Percentiles rank a stretch among this genome's conserved stretches.
phyloP scores from a whole-genome alignment of 2,888 invertebrate species.

The Pecten maximus region DNA sequence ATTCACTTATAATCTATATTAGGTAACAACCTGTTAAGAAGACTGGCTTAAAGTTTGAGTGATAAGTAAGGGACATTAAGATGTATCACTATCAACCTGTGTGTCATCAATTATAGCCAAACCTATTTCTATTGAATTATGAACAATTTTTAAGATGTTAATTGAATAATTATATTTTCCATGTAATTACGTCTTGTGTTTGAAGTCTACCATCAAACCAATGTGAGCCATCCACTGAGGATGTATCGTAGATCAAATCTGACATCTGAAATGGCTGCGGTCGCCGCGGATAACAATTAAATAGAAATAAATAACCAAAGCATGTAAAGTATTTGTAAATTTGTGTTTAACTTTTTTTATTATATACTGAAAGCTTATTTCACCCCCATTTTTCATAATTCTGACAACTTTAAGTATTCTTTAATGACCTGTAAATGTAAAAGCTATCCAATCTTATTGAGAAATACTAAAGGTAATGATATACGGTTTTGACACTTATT shows the following conservation, averaged over 20 bases:
- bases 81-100: not conserved
- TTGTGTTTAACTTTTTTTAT: not conserved
- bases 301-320: not conserved
- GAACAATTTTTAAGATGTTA: not conserved
- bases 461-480: no score
- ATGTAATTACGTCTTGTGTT: not conserved
- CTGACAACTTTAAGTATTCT: not conserved
- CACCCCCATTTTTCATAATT: not conserved
- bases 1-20: not conserved
- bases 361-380: not conserved
- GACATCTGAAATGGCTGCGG: not conserved
- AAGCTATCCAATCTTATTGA: no score
- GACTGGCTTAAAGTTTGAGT: not conserved
- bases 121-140: not conserved
- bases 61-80: not conserved
- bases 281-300: not conserved
- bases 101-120: not conserved
- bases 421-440: not conserved
- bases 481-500: no score
- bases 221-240: not conserved
- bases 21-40: not conserved
- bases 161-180: conserved; percentile 26
- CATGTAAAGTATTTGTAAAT: not conserved
- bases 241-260: not conserved
- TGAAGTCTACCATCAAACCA: not conserved